Evolutionary conservation across 2,113 vertebrate species (phyloP).

Genomic region (Microtus pennsylvanicus): DNA sequence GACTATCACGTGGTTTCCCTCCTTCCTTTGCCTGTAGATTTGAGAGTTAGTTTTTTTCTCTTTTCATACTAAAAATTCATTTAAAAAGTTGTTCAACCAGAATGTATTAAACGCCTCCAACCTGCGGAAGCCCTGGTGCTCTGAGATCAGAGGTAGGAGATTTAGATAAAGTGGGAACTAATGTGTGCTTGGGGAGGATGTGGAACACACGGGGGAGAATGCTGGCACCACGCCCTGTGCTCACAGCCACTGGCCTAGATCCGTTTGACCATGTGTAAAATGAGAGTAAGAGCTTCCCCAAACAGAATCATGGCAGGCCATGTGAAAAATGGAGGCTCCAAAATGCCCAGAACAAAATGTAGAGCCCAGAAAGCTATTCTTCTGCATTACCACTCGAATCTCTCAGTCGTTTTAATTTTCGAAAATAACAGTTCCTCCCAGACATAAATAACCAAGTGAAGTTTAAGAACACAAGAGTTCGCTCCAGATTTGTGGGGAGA

Average conservation of each 20-base stretch:
- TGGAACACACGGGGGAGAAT: not conserved
- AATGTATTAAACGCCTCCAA: slow-evolving; percentile 60
- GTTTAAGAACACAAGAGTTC: not conserved
- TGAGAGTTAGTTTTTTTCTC: not conserved
- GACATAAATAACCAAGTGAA: not conserved
- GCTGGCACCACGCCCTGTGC: not conserved
- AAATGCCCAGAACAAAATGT: slow-evolving; percentile 35
- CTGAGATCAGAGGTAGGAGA: slow-evolving; percentile 31
- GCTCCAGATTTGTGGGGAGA: not conserved
- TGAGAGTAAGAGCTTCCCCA: slow-evolving; percentile 58
- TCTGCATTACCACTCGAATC: slow-evolving; percentile 20
- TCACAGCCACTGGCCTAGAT: slow-evolving; percentile 29
- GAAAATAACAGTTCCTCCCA: not conserved
- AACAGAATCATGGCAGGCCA: not conserved
- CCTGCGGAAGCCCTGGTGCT: slow-evolving; percentile 1
- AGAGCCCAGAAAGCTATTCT: not conserved
- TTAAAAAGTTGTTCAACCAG: slow-evolving; percentile 60
- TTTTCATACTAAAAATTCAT: slow-evolving; percentile 70
- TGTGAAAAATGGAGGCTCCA: not conserved
- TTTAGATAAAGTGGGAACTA: slow-evolving; percentile 45
- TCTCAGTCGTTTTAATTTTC: slow-evolving; percentile 22
- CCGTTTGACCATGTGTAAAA: slow-evolving; percentile 61
- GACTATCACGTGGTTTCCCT: not conserved
- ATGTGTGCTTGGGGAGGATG: not conserved
- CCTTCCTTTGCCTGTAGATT: not conserved